Conservation (phyloP, 2,888 invertebrate genomes). For the Eristalis tenax region DNA sequence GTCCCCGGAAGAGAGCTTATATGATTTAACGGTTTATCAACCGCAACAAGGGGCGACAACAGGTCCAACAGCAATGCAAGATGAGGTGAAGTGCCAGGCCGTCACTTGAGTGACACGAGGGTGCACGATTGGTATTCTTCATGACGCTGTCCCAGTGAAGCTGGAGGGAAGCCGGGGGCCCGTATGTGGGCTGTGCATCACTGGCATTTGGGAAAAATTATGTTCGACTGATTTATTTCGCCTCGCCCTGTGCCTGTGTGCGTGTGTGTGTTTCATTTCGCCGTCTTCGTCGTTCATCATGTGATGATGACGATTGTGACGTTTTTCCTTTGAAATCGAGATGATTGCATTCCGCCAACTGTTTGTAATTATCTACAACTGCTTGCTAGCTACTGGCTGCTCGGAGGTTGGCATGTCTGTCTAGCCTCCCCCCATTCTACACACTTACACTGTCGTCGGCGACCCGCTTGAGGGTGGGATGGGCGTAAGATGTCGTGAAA, state of each 20-base stretch:
- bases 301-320: constrained; percentile 70
- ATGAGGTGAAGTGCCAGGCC: constrained; percentile 47
- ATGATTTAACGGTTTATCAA: constrained; percentile 72
- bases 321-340: constrained; percentile 71
- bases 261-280: constrained; percentile 3
- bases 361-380: constrained; percentile 68
- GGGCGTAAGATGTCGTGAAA: constrained; percentile 1
- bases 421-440: constrained; percentile 29
- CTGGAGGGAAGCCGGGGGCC: background rate
- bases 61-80: constrained; percentile 55
- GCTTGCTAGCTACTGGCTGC: constrained; percentile 32
- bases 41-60: constrained; percentile 66
- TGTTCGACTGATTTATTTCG: constrained; percentile 65
- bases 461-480: background rate
- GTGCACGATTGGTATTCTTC: constrained; percentile 15
- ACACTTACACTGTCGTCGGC: background rate
- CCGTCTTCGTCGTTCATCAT: constrained; percentile 40
- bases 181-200: constrained; percentile 39
- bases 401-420: constrained; percentile 7
- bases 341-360: constrained; percentile 71
- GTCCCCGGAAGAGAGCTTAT: constrained; percentile 5
- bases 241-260: constrained; percentile 2
- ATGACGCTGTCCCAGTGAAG: background rate
- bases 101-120: constrained; percentile 5
- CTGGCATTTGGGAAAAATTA: constrained; percentile 21